Base-by-base conservation (phyloP, 2,113 vertebrate species). In the Solenodon paradoxus region DNA sequence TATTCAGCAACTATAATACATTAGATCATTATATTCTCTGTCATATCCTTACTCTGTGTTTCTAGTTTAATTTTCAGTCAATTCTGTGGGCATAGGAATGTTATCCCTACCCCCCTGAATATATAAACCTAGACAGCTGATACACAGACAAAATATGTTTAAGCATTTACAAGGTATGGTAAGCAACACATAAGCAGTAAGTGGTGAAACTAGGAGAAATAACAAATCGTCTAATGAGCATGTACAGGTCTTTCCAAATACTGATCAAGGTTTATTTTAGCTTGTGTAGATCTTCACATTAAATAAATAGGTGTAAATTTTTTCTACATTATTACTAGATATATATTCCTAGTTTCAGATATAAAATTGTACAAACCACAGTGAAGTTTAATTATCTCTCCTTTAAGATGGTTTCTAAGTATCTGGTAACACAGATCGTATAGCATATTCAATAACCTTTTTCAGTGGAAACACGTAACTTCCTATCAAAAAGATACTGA, bases 41-140 rank as follows among this genome's bases (percentile, higher is more conserved):
- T 24, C 42, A 55, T 4, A 26, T n/a, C 4, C 2, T 71, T 88
- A 64, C 16, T 16, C 17, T 28, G 12, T 72, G 13, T 77, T 90
- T 87, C 40, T 80, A 17, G 69, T 66, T 94, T 59, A 82, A n/a
- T 81, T 7, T 80, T 59, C 30, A 42, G 32, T 35, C 26, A 69
- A 5, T 8, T 10, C 51, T 40, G 15, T 3, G 4, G 84, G 1
- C 15, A 12, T 38, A 0, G 30, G 1, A 1, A 35, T 35, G 26
- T 88, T 5, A 69, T 2, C 32, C 32, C 49, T 32, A 3, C 63
- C 24, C 4, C n/a, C 9, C n/a, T 42, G 57, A 95, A 45, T 7
- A 84, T 12, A 74, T 17, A 42, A 91, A 55, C 16, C 9, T 19
- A 74, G 30, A 55, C 4, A 17, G 8, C 32, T 3, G 11, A 47